Conservation (phyloP, 1,140 invertebrate species). For the Eubasilissa regina region DNA sequence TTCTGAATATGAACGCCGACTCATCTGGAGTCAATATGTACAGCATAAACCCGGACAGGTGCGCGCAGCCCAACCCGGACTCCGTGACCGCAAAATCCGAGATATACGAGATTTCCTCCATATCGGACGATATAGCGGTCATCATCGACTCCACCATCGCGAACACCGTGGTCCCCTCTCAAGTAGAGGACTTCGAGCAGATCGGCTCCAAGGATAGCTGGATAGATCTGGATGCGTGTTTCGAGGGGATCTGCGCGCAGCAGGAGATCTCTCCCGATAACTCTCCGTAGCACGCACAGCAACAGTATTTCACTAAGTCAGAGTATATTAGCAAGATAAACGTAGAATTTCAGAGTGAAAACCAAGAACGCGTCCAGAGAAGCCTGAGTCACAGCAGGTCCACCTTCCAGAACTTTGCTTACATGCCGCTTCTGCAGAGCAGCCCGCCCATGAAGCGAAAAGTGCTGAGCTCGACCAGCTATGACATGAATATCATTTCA, state of each 20-base stretch:
- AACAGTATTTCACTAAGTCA: slow-evolving; percentile 61
- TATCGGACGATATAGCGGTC: slow-evolving; percentile 85
- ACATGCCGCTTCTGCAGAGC: slow-evolving; percentile 86
- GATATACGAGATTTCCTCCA: slow-evolving; percentile 81
- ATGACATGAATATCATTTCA: slow-evolving; percentile 81
- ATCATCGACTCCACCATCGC: slow-evolving; percentile 92
- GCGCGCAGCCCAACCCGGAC: slow-evolving; percentile 66
- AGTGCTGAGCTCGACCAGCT: slow-evolving; percentile 82
- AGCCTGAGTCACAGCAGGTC: slow-evolving; percentile 74
- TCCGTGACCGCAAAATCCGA: slow-evolving; percentile 69
- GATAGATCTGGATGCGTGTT: slow-evolving; percentile 89
- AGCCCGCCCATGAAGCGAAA: slow-evolving; percentile 82
- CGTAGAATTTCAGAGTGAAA: slow-evolving; percentile 67
- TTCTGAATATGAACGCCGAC: slow-evolving; percentile 66
- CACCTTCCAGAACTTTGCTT: slow-evolving; percentile 82
- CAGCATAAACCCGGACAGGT: slow-evolving; percentile 63
- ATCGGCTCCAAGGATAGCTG: slow-evolving; percentile 82
- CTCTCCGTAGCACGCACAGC: slow-evolving; percentile 75
- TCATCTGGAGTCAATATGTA: slow-evolving; percentile 68
- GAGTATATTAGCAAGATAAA: slow-evolving; percentile 67
- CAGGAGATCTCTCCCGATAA: slow-evolving; percentile 76
- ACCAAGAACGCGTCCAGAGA: slow-evolving; percentile 68
- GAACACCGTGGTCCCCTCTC: slow-evolving; percentile 84
- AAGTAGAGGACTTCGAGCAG: slow-evolving; percentile 77
- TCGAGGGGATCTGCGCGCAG: slow-evolving; percentile 81